These are phyloP conservation scores for Drosophila tsacasi DNA, from an alignment of 1,140 invertebrate genomes.

Conservation along the genomic window DNA sequence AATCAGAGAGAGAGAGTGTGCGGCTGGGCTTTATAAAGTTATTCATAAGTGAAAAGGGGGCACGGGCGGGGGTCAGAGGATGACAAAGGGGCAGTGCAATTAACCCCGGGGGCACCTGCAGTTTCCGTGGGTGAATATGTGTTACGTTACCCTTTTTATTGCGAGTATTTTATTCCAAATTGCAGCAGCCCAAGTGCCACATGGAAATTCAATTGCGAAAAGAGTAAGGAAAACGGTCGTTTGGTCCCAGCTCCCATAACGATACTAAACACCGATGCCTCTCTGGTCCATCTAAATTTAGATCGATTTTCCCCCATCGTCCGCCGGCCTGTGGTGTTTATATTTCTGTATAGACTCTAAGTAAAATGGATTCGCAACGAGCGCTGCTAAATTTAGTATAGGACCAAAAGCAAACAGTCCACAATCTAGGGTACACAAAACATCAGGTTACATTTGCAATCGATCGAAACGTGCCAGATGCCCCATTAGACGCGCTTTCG, in stretches of 20 bases:
- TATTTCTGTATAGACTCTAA: conserved; percentile 40
- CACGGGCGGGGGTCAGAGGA: background rate
- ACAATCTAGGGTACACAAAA: conserved; percentile 39
- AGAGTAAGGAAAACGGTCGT: conserved; percentile 14
- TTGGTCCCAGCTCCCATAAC: conserved; percentile 4
- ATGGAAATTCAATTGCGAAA: conserved; percentile 32
- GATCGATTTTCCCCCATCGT: conserved; percentile 34
- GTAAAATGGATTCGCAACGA: conserved; percentile 39
- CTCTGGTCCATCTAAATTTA: conserved; percentile 33
- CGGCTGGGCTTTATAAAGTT: conserved; percentile 36
- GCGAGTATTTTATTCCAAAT: conserved; percentile 26
- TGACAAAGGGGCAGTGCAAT: conserved; percentile 31
- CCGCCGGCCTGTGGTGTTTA: conserved; percentile 9
- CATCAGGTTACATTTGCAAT: conserved; percentile 48
- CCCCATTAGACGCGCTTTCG: conserved; percentile 26
- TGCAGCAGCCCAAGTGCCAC: conserved; percentile 12
- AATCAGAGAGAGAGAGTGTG: conserved; percentile 25
- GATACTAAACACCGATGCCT: conserved; percentile 17
- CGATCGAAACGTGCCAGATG: conserved; percentile 43
- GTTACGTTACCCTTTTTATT: conserved; percentile 3
- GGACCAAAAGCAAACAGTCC: conserved; percentile 44
- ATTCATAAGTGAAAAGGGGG: conserved; percentile 15
- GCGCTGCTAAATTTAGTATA: conserved; percentile 39
- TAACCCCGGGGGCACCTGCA: conserved; percentile 51
- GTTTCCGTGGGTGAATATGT: conserved; percentile 14